Base-by-base conservation (phyloP, 2,888 invertebrate species). In the Halictus quadricinctus region DNA sequence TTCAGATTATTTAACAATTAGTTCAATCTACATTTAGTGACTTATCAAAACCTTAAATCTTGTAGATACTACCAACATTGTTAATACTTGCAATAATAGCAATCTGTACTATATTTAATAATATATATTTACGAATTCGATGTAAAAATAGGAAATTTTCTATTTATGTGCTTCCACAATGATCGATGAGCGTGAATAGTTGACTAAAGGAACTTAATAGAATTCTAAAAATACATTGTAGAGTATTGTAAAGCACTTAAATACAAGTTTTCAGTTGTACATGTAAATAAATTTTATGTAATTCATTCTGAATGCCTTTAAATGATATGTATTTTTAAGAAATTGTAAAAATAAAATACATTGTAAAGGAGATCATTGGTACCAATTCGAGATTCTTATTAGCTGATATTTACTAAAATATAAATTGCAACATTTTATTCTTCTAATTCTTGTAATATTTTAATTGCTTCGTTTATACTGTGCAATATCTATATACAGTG, bases 121-220 rank as follows among this genome's bases (percentile, higher is more conserved):
- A 29, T 76, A 80, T 36, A 64, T 60, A 64, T 64, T 25, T 25
- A 76, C 43, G 60, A 48, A 50, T 88, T 76, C 70, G 66, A 54
- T 88, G 73, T 88, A 84, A 79, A 70, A 46, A 79, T 79, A 86
- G 72, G 66, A 70, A 76, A 81, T 82, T 88, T 88, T 87, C 74
- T 81, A 88, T 88, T 72, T 85, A 87, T 72, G 84, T 88, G 88
- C 87, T 88, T 88, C 88, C 88, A 83, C 50, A n/a, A 48, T 60
- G 72, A 73, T 78, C 43, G 66, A 83, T n/a, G 76, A 72, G 2
- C 73, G 41, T 66, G 58, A 78, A 78, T 29, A 69, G 36, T 79
- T 73, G 41, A 50, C 18, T 54, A 73, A 74, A 72, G 41, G 15
- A 60, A 79, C 73, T 76, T 79, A 36, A 43, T 76, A 82, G 70